Evolutionary conservation across 2,888 invertebrate species (phyloP).

Genomic region (Neocrepidodera transversa): DNA sequence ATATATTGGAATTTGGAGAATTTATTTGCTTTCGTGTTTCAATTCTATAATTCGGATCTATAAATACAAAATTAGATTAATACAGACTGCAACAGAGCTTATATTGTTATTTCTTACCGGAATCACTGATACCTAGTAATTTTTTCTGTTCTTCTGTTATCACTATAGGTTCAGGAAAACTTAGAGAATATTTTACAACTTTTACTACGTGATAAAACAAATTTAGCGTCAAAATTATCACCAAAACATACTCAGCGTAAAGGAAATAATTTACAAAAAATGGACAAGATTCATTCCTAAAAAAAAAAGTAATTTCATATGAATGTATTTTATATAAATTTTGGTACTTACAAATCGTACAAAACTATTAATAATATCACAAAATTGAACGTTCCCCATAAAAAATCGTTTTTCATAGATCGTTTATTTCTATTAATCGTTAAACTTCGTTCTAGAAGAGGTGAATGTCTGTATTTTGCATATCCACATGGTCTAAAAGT

Average conservation of each 20-base stretch:
- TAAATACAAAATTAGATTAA: constrained; percentile 28
- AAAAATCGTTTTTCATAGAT: constrained; percentile 63
- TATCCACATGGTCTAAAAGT: not conserved
- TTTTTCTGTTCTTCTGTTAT: constrained; percentile 64
- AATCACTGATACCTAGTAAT: constrained; percentile 63
- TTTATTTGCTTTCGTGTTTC: constrained; percentile 38
- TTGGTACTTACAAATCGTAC: constrained; percentile 68
- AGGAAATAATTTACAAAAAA: constrained; percentile 59
- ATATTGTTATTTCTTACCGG: constrained; percentile 47
- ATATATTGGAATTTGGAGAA: constrained; percentile 26
- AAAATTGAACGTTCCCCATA: constrained; percentile 68
- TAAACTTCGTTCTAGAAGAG: constrained; percentile 64
- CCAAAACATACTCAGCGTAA: constrained; percentile 60
- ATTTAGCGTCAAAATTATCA: constrained; percentile 61
- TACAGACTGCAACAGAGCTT: not conserved
- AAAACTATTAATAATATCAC: constrained; percentile 63
- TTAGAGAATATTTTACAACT: constrained; percentile 58
- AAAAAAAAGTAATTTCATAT: no score
- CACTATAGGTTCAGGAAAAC: constrained; percentile 58
- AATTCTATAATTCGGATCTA: constrained; percentile 49
- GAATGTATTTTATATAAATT: no score
- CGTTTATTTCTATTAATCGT: constrained; percentile 63
- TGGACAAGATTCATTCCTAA: constrained; percentile 60
- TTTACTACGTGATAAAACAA: constrained; percentile 64
- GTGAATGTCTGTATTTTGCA: constrained; percentile 45